Evolutionary conservation across 2,888 invertebrate species (phyloP).

Genomic region (Toxonevra muliebris): DNA sequence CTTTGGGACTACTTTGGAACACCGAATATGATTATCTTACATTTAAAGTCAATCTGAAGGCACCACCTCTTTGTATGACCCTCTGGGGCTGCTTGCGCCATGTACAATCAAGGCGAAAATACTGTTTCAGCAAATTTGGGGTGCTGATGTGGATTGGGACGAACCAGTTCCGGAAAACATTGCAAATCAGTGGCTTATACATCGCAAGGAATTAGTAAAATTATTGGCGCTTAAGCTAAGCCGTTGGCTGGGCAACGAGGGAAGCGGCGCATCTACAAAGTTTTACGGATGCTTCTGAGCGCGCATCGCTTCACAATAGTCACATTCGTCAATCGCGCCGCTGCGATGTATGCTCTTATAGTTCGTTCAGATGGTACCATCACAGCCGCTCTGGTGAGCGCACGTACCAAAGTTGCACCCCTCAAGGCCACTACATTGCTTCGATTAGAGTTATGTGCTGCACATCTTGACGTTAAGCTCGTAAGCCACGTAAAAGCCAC

Average conservation of each 20-base stretch:
- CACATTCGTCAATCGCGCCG: no score
- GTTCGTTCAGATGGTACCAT: neutral
- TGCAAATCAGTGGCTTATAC: neutral
- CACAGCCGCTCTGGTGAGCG: neutral
- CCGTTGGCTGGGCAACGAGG: neutral
- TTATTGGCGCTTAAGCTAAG: no score
- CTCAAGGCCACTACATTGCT: no score
- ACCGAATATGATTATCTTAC: no score
- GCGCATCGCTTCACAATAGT: no score
- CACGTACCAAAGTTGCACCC: no score
- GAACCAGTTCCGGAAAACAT: neutral
- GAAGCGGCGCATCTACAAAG: neutral
- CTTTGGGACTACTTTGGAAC: no score
- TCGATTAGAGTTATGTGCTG: neutral
- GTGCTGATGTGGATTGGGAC: neutral
- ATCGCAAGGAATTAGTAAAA: neutral
- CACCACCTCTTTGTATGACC: neutral
- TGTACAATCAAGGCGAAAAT: neutral
- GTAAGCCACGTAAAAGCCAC: neutral
- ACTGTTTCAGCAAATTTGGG: neutral
- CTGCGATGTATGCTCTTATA: neutral
- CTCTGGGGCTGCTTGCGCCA: neutral
- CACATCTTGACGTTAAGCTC: neutral
- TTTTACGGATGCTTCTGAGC: no score
- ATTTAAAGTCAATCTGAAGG: no score